Evolutionary conservation across 2,113 vertebrate species (phyloP), one percentile per base, ranked within the genome.

Genomic region (Opisthocomus hoazin): DNA sequence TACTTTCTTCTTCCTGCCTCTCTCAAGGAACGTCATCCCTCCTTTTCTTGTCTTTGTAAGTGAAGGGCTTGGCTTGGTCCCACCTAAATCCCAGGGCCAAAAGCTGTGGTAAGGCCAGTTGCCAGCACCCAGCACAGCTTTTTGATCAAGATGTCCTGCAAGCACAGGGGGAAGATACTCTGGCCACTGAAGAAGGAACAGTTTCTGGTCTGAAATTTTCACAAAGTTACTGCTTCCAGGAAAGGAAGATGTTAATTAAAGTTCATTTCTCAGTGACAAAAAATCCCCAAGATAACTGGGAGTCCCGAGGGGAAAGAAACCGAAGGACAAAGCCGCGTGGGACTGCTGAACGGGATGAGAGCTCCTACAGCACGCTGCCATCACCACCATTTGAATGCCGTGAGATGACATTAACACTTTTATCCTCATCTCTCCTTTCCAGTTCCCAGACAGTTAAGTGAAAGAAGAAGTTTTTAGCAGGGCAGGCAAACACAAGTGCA

Each of bases 141-240:
- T 82, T 75, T 43, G 17, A 19, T 12, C 22, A 36, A 54, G 18
- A 37, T 22, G 17, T 41, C 51, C 53, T 79, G 61, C n/a, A 26
- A 90, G 75, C 9, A 9, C 37, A 58, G 5, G 14, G 13, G 29
- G 11, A 48, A 79, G 51, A 71, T 41, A 21, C 37, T 58, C 41
- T 0, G 0, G 23, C 21, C 17, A 5, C 29, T 2, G 0, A 61
- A 10, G 0, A 11, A 70, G 4, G 20, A 80, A 23, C 14, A 65
- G 22, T 5, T 87, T 32, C 46, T 29, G 30, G 37, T 41, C 54
- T 15, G 1, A 84, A 66, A 26, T 29, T 45, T 50, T 37, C 11
- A 45, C 17, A 5, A 57, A 90, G 54, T 36, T 48, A 12, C 53
- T 24, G 11, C 21, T 79, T 56, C 39, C 34, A 22, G 36, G 53